Evolutionary conservation across 2,888 invertebrate genomes (phyloP), one percentile per base, ranked within the genome.

Genomic region (Bellardia bayeri): DNA sequence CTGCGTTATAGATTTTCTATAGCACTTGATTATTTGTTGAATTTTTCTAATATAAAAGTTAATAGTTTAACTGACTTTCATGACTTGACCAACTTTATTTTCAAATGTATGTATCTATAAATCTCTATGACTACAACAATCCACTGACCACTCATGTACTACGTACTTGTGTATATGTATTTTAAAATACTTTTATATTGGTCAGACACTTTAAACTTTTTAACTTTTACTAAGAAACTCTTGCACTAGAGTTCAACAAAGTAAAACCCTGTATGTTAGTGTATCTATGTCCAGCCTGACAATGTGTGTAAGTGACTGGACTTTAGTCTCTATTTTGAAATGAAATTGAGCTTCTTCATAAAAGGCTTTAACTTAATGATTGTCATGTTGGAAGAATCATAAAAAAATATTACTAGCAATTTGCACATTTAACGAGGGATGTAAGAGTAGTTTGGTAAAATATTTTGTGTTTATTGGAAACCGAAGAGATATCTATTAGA

Each of bases 271-370:
- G 13, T 63, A 14, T 56, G 23, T 58, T 58, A 40, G 14, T 51
- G 30, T 58, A 16, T 5, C 16, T 13, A 13, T 64, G 7, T 64
- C 6, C 33, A 37, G 14, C 37, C 33, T 63, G 63, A 75, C 63
- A 75, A 23, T 16, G 23, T 23, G 23, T 23, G 61, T 49, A 75
- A 75, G 33, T 75, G 61, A 75, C 33, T 49, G 51, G 45, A 37
- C 14, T 23, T 37, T 64, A 33, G 30, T 61, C 37, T 56, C 45
- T 63, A 33, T 51, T 37, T 37, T 13, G 13, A 75, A 23, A 64
- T 63, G 63, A 75, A 63, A 63, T 64, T 63, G 75, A 75, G 63
- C 75, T 63, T 49, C 63, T 51, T 63, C 63, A 75, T 75, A 63
- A 63, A 75, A 61, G 61, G 61, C 63, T 75, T 64, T 16, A 33